Base-by-base conservation (phyloP, 1,140 invertebrate species). In the Heliconius congener region DNA sequence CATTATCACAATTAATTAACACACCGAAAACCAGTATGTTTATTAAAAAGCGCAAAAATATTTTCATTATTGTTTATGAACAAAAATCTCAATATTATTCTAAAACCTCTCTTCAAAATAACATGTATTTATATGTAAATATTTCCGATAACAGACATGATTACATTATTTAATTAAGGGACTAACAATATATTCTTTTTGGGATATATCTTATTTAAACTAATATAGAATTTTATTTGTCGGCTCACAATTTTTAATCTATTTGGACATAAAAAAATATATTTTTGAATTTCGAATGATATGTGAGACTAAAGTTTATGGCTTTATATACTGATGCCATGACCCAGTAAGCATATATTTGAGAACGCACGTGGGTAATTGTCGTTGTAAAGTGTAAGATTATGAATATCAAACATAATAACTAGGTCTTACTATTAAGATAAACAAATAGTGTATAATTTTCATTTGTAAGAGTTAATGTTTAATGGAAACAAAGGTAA, bases 311-410 rank as follows among this genome's bases (percentile, higher is more conserved):
- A 60, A 55, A 18, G 23, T 75, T 79, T 74, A 70, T 71, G 74
- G 9, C 42, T 27, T 71, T 71, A 76, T 71, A 46, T 60, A 60
- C 60, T 18, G 37, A 71, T 71, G 74, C 60, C 78, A 75, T 79
- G 78, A 79, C 78, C 78, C 66, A 79, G 42, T 71, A 23, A 79
- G 19, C 42, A 27, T n/a, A 75, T 71, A 37, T 75, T 75, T 79
- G 8, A 75, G 55, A 52, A 57, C 71, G 46, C 50, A 30, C 13
- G 60, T 30, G 27, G 60, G 13, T 66, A 66, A 66, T 66, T 66
- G 23, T 13, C 27, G 60, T 66, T 66, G 60, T 66, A 66, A 66
- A 66, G 27, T 8, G 27, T 66, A 66, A 27, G 57, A 60, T 66
- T 66, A 66, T 66, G 60, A 66, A 27, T 30, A 66, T 27, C 60